Conservation (phyloP, 1,140 invertebrate genomes). For the Saccostrea echinata region DNA sequence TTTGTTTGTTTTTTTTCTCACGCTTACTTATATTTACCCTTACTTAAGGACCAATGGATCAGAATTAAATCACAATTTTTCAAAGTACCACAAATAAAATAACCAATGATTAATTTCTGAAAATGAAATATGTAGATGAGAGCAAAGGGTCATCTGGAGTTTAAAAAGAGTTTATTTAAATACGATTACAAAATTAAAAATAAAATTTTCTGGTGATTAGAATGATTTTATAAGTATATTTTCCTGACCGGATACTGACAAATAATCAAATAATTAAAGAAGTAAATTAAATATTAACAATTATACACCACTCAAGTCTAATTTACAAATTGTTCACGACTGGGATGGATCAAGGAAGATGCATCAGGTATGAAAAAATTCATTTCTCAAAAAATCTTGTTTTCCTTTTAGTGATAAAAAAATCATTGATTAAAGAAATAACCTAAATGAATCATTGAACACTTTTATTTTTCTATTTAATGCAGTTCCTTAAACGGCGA, state of each 20-base stretch:
- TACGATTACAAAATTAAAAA: too few relatives aligned
- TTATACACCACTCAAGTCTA: neutral
- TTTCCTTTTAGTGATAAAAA: too few relatives aligned
- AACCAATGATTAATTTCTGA: too few relatives aligned
- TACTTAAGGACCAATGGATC: too few relatives aligned
- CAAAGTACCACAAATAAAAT: too few relatives aligned
- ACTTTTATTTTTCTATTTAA: neutral
- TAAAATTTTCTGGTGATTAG: neutral
- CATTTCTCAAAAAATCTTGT: too few relatives aligned
- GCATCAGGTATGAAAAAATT: slow-evolving; percentile 5
- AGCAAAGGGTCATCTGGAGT: too few relatives aligned
- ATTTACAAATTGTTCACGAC: neutral
- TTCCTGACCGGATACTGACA: neutral
- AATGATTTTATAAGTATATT: neutral
- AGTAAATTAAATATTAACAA: neutral
- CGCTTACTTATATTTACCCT: too few relatives aligned
- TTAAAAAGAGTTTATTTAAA: too few relatives aligned
- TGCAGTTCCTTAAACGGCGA: neutral
- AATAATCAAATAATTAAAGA: neutral
- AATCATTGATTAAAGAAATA: neutral
- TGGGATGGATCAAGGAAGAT: neutral
- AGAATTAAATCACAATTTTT: too few relatives aligned
- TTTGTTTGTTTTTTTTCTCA: too few relatives aligned
- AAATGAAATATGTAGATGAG: too few relatives aligned
- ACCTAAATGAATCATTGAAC: neutral